Base-by-base conservation (phyloP, 92 coral and sea anemone species). In the Epizoanthus ramosus region DNA sequence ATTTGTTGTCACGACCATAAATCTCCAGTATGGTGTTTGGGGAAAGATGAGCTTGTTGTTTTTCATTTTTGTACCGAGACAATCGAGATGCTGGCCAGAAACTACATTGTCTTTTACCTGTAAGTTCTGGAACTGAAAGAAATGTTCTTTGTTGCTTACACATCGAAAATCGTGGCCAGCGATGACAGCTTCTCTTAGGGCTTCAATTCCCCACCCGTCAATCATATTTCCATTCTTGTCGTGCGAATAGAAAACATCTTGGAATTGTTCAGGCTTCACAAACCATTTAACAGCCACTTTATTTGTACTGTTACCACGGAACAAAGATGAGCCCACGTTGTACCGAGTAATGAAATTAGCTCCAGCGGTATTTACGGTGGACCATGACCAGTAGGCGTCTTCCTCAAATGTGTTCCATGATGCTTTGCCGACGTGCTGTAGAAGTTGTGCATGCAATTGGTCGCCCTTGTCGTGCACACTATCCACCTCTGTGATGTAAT, bases 371-470 rank as follows among this genome's bases (percentile, higher is more conserved):
- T 65, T 73, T 12, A 84, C 83, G 33, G 80, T 84, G 24, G 71
- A 35, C 87, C 87, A 84, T 5, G 63, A 74, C 87, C 87, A 93
- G 75, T 93, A 93, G 24, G 94, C 94, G 59, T 88, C 71, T 8
- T 83, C 74, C 74, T 93, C 94, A 80, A 91, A 93, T 52, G 33
- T 88, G 85, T 88, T 82, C 94, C 94, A 93, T 19, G 86, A 75
- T n/a, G 90, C 90, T 86, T 93, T 91, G 83, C 97, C 88, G 59
- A 93, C 94, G 64, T 88, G 90, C 60, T 91, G 92, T 41, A 93
- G 85, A 14, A 93, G 80, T 64, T 93, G 92, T 4, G 97, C 94
- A 65, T 88, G 92, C 59, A 88, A 92, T 71, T 93, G 85, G 63
- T 77, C 60, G 2, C 89, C 91, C 12, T 68, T 68, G 28, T 85